Percentiles rank a stretch among this genome's conserved stretches.
These are phyloP conservation scores for Bergia sp. DNA, from an alignment of 92 coral and sea anemone genomes.

Conservation along the genomic window DNA sequence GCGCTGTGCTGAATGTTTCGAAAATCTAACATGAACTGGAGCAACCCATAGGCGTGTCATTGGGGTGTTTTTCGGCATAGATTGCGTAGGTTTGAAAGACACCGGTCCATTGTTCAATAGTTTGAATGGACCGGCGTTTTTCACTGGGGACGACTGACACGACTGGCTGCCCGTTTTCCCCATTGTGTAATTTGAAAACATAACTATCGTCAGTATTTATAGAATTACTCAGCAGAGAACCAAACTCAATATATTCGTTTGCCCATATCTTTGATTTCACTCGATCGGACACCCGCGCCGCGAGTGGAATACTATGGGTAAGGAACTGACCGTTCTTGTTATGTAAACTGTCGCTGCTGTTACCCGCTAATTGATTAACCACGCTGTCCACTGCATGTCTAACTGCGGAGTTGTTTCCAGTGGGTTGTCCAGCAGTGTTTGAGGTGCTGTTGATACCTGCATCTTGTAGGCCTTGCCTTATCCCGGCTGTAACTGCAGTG, in stretches of 20 bases:
- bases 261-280: not conserved
- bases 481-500: too few relatives aligned
- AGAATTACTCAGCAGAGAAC: not conserved
- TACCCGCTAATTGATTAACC: too few relatives aligned
- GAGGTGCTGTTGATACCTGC: too few relatives aligned
- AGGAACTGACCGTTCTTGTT: not conserved
- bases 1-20: too few relatives aligned
- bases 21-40: too few relatives aligned
- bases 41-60: not conserved
- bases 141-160: slow-evolving; percentile 3
- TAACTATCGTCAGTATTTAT: not conserved
- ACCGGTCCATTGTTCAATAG: slow-evolving; percentile 9
- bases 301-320: not conserved
- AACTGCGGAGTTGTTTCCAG: too few relatives aligned
- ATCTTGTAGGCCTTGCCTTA: too few relatives aligned
- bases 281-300: not conserved
- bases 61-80: not conserved
- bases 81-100: slow-evolving; percentile 16
- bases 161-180: not conserved
- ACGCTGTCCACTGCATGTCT: too few relatives aligned
- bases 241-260: not conserved
- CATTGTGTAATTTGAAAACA: not conserved
- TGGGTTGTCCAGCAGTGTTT: too few relatives aligned
- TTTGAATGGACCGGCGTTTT: not conserved
- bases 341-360: too few relatives aligned